Base-by-base conservation (phyloP, 2,888 invertebrate species). In the Choreutis nemorana region DNA sequence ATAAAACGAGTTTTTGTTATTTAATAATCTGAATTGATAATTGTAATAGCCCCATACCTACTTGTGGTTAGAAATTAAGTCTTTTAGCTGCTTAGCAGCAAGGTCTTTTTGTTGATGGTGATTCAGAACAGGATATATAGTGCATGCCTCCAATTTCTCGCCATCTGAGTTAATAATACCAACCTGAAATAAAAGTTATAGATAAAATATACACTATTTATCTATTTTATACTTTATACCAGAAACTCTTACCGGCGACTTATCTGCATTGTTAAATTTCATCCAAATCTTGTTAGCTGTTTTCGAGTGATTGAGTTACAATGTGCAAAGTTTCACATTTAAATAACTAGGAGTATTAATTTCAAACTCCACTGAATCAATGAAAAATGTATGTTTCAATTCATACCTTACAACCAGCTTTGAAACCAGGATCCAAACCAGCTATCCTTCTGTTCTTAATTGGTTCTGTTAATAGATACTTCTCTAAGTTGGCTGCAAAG, bases 341-440 rank as follows among this genome's bases (percentile, higher is more conserved):
- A n/a, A n/a, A n/a, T n/a, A n/a, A n/a, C n/a, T n/a, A n/a, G n/a
- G n/a, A n/a, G n/a, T n/a, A n/a, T n/a, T n/a, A n/a, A n/a, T n/a
- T n/a, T n/a, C n/a, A n/a, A n/a, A n/a, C n/a, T 20, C n/a, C 20
- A 20, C 20, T n/a, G 2, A 23, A 23, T n/a, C n/a, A n/a, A 9
- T 16, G 8, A 24, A 13, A 29, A 18, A 12, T 22, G n/a, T n/a
- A 22, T 23, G 14, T 23, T 14, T 22, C 12, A 10, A 15, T 1
- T 12, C 5, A 30, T 41, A 90, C 70, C 82, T 97, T 97, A 56
- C 95, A 96, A 1, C 96, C 96, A 54, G 93, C 88, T 36, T 70
- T 78, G 55, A 89, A 95, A 0, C 97, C 96, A 1, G 97, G 97
- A 75, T 97, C 97, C 28, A 97, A 82, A 0, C 93, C 95, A 14